Evolutionary conservation across 2,113 vertebrate genomes (phyloP).

Genomic region (Muntiacus reevesi): DNA sequence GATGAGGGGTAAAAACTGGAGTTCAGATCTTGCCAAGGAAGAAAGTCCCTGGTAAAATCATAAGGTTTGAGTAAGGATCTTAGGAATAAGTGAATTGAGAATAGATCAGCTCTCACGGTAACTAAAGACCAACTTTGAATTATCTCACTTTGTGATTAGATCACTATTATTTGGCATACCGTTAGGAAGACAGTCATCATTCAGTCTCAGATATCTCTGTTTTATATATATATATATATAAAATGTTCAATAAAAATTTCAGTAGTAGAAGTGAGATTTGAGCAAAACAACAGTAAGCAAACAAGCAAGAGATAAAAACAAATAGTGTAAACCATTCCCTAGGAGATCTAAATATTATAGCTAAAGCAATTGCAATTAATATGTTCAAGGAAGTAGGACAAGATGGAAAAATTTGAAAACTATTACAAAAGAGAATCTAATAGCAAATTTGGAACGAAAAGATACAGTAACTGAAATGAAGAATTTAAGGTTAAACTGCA

Average conservation of each 20-base stretch:
- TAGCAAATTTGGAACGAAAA: background rate
- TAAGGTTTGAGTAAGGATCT: background rate
- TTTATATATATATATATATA: background rate
- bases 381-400: background rate
- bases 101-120: accelerated
- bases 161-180: background rate
- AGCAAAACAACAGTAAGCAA: background rate
- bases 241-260: background rate
- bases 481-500: background rate
- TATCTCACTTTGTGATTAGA: background rate
- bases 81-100: background rate
- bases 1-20: background rate
- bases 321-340: background rate
- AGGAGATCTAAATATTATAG: background rate
- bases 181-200: background rate
- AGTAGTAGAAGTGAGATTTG: background rate
- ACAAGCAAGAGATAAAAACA: background rate
- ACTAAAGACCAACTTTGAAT: background rate
- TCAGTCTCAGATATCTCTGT: background rate
- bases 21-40: background rate
- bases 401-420: background rate
- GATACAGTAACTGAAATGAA: background rate
- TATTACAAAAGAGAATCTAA: background rate
- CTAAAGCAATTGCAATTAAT: background rate
- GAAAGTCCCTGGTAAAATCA: background rate